Percentiles rank a stretch among this genome's conserved stretches.
phyloP scores from a whole-genome alignment of 2,113 vertebrate genomes.

The Barnardius zonarius region DNA sequence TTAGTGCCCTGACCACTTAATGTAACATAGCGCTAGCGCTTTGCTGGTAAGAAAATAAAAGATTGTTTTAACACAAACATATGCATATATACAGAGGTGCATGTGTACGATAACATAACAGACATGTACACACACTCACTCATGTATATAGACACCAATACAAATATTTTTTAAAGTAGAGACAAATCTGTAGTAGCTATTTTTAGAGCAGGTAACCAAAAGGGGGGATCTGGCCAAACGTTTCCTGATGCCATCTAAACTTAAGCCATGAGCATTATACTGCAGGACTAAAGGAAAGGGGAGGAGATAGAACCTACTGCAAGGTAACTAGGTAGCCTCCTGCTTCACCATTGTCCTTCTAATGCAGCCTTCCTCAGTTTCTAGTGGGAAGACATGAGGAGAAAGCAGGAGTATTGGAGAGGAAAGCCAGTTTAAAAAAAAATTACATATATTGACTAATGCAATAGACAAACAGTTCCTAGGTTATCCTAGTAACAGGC shows the following conservation, averaged over 20 bases:
- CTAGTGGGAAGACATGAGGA: background rate
- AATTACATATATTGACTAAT: background rate
- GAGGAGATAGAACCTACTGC: background rate
- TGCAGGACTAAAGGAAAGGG: background rate
- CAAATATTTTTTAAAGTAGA: background rate
- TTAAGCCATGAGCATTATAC: background rate
- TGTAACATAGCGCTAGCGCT: background rate
- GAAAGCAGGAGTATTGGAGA: background rate
- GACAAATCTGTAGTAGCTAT: background rate
- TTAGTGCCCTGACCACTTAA: background rate
- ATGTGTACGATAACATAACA: background rate
- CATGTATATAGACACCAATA: background rate
- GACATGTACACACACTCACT: rapidly evolving
- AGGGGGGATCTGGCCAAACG: background rate
- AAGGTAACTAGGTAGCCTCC: background rate
- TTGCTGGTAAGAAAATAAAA: background rate
- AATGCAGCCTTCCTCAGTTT: background rate
- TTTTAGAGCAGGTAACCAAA: background rate
- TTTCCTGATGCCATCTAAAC: background rate
- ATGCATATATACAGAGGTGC: rapidly evolving
- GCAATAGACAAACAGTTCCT: background rate
- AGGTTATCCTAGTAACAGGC: background rate
- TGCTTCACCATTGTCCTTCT: background rate
- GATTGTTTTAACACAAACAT: background rate
- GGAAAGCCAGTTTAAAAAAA: background rate